Percentiles rank a stretch among this genome's conserved stretches.
phyloP scores from a whole-genome alignment of 2,113 vertebrate species.

The Paradisaea rubra region DNA sequence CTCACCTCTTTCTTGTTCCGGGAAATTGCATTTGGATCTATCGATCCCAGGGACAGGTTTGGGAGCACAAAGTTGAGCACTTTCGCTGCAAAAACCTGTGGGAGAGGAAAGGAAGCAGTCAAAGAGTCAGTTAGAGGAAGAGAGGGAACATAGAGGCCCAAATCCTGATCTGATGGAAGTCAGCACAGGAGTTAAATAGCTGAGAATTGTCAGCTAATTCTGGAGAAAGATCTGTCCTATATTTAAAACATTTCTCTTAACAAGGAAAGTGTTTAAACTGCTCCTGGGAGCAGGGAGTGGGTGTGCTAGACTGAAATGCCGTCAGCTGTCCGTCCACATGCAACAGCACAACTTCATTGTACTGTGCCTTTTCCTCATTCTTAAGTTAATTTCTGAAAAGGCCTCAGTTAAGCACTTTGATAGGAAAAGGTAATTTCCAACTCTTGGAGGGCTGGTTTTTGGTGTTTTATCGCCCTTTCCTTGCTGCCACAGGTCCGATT shows the following conservation, averaged over 20 bases:
- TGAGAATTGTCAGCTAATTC: neutral
- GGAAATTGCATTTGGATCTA: slow-evolving; percentile 84
- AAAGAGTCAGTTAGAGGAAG: neutral
- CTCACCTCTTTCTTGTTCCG: slow-evolving; percentile 88
- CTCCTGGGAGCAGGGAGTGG: neutral
- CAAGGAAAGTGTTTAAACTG: neutral
- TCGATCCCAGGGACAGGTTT: slow-evolving; percentile 80
- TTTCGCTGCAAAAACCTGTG: slow-evolving; percentile 88
- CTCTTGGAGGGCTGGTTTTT: neutral
- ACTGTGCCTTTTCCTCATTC: neutral
- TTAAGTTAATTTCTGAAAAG: neutral
- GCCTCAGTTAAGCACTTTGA: neutral
- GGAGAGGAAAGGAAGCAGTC: slow-evolving; percentile 2
- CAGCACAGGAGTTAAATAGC: neutral
- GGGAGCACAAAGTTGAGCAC: slow-evolving; percentile 86
- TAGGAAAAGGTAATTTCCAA: neutral
- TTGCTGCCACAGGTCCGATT: neutral
- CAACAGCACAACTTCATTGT: neutral
- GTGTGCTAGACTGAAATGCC: neutral
- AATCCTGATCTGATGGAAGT: neutral
- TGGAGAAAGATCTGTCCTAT: neutral
- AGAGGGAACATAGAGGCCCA: neutral
- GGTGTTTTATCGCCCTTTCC: neutral
- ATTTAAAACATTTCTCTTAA: neutral
- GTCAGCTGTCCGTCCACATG: neutral